Conservation (phyloP, 64 coral and sea anemone species). For the Orbicella faveolata region DNA sequence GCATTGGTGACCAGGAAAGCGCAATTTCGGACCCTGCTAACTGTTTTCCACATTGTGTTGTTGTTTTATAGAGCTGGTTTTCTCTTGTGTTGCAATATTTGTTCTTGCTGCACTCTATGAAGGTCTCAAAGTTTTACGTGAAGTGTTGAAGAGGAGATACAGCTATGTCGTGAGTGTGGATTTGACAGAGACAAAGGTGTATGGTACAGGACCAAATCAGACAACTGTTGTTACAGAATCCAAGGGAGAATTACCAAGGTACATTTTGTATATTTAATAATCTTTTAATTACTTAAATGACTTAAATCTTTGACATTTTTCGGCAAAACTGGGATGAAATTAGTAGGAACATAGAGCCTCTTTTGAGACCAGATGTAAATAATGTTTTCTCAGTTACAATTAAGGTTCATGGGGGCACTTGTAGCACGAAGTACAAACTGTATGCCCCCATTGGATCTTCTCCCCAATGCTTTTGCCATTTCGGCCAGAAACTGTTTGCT, state of each 20-base stretch:
- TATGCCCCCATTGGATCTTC: too few species aligned
- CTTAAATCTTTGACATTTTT: too few species aligned
- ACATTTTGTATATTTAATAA: background rate
- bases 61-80: constrained; percentile 70
- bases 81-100: constrained; percentile 87
- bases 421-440: too few species aligned
- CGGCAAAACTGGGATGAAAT: too few species aligned
- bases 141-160: constrained; percentile 81
- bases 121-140: constrained; percentile 88
- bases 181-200: constrained; percentile 42
- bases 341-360: too few species aligned
- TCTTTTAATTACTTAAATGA: background rate
- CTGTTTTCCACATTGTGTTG: background rate
- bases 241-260: constrained; percentile 59
- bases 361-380: too few species aligned
- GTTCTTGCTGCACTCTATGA: constrained; percentile 90
- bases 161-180: constrained; percentile 70
- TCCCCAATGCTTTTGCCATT: background rate
- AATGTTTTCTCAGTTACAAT: too few species aligned
- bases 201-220: constrained; percentile 27
- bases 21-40: background rate
- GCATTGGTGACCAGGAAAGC: too few species aligned
- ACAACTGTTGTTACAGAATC: constrained; percentile 80
- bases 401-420: too few species aligned
- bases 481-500: background rate